Base-by-base conservation (phyloP, 2,888 invertebrate genomes). In the Harpalus rubripes region DNA sequence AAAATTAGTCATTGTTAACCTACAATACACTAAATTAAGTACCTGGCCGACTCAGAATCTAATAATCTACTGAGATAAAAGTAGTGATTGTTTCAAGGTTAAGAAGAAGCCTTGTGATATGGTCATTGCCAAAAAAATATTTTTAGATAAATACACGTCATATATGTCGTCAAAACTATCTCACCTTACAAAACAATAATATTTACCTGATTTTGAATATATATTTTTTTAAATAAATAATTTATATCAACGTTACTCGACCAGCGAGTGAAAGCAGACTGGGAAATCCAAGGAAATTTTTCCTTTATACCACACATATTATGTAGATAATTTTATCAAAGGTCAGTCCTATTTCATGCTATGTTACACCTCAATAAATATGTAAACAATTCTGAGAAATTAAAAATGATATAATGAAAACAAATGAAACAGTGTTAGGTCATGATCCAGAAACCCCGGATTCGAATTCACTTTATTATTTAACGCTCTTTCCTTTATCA, bases 261-360 rank as follows among this genome's bases (percentile, higher is more conserved):
- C 79, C 61, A 26, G 59, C 79, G 59, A 39, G 59, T 39, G 10
- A 59, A 15, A 7, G 32, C 61, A 61, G 22, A 61, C 72, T 74
- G 44, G 81, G 65, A 81, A 81, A 39, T 65, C 15, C 5, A 7
- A 12, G 41, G 8, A n/a, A 61, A 81, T 61, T 81, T 81, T 81
- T 65, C 52, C 52, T 81, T 63, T 10, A 18, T 12, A 44, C 32
- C 41, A 65, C 26, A 44, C 52, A 32, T 15, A 32, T 32, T 32
- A 22, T 22, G 56, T 80, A n/a, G 63, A 44, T 81, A 44, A 39
- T 65, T 63, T 41, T 76, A 83, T 83, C 83, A 41, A 32, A 76
- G 83, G 74, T 83, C 83, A 83, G 58, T 22, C 58, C 74, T 58
- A 83, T 74, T 83, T 83, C 52, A 41, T 15, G 65, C n/a, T 63